Evolutionary conservation across 2,888 invertebrate genomes (phyloP).

Genomic region (Hirudinaria manillensis): DNA sequence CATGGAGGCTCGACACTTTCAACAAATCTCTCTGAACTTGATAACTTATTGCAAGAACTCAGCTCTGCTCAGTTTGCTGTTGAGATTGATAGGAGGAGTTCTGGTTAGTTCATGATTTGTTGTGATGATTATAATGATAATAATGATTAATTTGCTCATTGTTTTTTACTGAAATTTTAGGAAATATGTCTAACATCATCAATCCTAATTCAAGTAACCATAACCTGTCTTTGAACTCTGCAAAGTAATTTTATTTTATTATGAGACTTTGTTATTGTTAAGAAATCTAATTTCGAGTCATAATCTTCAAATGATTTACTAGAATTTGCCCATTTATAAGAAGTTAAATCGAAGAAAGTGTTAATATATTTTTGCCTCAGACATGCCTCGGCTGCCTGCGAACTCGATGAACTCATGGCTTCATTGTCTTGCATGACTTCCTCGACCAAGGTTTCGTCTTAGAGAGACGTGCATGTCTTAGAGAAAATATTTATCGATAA

Average conservation of each 20-base stretch:
- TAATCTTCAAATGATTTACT: background rate
- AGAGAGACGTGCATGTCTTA: too few species aligned
- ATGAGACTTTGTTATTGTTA: background rate
- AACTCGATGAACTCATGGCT: constrained; percentile 24
- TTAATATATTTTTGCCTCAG: background rate
- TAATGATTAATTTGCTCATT: background rate
- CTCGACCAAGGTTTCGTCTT: background rate
- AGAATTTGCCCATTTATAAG: too few species aligned
- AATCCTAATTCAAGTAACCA: background rate
- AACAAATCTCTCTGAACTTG: constrained; percentile 81
- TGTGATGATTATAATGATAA: background rate
- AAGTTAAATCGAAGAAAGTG: too few species aligned
- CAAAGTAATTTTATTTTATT: background rate
- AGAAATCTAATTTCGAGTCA: background rate
- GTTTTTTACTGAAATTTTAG: background rate
- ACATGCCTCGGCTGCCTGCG: background rate
- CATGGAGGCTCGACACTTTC: constrained; percentile 44
- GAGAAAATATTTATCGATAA: background rate
- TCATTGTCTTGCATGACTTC: constrained; percentile 11
- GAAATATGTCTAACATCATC: background rate
- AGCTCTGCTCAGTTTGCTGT: constrained; percentile 60
- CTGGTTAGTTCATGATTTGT: background rate
- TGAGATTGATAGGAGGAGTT: constrained; percentile 46
- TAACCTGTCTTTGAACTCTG: background rate
- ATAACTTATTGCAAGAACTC: constrained; percentile 81